Conservation (phyloP, 2,113 vertebrate species). For the Saguinus midas region DNA sequence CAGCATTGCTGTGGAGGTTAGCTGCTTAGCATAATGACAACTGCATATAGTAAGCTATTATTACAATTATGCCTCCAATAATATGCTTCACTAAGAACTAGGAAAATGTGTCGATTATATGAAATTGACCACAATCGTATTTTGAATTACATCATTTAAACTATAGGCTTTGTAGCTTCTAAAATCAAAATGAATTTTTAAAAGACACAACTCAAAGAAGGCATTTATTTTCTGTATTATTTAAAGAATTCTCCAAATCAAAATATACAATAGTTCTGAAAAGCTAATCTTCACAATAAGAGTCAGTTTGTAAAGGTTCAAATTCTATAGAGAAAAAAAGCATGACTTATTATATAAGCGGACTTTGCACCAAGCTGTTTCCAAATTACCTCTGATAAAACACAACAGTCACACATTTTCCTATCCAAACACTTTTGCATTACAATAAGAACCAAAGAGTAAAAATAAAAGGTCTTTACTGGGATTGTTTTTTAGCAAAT, state of each 20-base stretch:
- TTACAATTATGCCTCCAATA: neutral
- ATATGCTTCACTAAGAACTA: constrained; percentile 22
- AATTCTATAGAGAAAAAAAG: constrained; percentile 30
- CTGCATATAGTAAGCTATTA: neutral
- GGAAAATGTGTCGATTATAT: constrained; percentile 24
- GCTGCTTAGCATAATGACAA: neutral
- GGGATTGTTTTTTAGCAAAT: neutral
- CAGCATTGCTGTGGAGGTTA: neutral
- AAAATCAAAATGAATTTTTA: constrained; percentile 11
- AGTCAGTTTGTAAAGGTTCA: neutral
- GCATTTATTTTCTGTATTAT: constrained; percentile 24
- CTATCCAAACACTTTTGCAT: constrained; percentile 21
- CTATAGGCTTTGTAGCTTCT: neutral
- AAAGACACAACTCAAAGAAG: constrained; percentile 19
- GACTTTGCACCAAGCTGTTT: constrained; percentile 55
- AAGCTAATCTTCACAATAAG: constrained; percentile 19
- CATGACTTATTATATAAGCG: neutral
- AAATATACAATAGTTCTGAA: neutral
- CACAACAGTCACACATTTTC: constrained; percentile 51
- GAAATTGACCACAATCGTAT: constrained; percentile 23
- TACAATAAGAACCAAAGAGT: neutral
- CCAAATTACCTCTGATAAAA: constrained; percentile 29
- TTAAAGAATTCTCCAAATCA: constrained; percentile 46
- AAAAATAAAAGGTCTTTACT: constrained; percentile 17
- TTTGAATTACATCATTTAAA: constrained; percentile 15